Evolutionary conservation across 2,888 invertebrate genomes (phyloP).

Genomic region (Nematopogon swammerdamellus): DNA sequence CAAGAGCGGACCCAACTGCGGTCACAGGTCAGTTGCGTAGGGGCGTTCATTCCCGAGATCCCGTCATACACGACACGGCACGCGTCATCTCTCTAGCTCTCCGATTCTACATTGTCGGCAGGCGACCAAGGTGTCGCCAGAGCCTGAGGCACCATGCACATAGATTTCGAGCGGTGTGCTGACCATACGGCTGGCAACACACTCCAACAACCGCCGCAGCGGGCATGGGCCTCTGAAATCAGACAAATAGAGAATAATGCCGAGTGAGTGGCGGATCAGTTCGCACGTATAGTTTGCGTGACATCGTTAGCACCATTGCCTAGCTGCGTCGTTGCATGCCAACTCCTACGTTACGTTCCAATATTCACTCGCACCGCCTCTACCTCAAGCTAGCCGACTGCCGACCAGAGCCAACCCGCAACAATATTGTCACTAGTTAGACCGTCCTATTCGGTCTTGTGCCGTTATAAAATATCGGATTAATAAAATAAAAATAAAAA

Average conservation of each 20-base stretch:
- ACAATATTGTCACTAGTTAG: too few species aligned
- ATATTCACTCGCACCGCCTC: constrained; percentile 49
- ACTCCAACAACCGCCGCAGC: constrained; percentile 49
- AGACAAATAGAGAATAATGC: constrained; percentile 51
- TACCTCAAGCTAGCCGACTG: too few species aligned
- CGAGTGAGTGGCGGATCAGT: constrained; percentile 55
- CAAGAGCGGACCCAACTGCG: constrained; percentile 23
- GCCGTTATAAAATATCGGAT: too few species aligned
- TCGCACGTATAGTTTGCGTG: constrained; percentile 22
- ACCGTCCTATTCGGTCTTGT: too few species aligned
- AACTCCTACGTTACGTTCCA: constrained; percentile 33
- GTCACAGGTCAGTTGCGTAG: constrained; percentile 46
- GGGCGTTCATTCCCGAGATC: constrained; percentile 14
- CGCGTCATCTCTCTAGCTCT: too few species aligned
- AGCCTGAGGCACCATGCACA: constrained; percentile 51
- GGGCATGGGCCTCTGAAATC: constrained; percentile 58
- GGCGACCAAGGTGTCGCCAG: not conserved
- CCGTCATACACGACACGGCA: too few species aligned
- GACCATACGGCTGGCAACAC: constrained; percentile 36
- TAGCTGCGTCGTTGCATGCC: not conserved
- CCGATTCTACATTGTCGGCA: too few species aligned
- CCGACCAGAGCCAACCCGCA: too few species aligned
- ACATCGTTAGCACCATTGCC: not conserved
- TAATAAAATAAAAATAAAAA: too few species aligned
- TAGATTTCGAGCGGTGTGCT: constrained; percentile 42